These are phyloP conservation scores for Pseudanteris insignis DNA, from an alignment of 2,888 invertebrate genomes.

Conservation along the genomic window DNA sequence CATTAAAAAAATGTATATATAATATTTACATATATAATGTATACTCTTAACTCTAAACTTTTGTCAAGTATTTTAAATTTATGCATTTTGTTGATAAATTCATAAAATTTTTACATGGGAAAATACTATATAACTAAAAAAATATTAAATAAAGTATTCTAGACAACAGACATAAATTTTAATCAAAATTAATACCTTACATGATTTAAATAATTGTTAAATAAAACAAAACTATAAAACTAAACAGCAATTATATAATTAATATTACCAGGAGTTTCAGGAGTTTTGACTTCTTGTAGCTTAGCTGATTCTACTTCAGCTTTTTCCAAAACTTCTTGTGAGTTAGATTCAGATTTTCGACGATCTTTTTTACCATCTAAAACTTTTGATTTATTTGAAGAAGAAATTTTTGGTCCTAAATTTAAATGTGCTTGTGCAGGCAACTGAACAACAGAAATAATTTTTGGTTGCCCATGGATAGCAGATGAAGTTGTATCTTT, in stretches of 20 bases:
- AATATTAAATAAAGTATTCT: no score
- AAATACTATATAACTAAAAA: no score
- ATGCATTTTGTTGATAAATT: no score
- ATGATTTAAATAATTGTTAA: no score
- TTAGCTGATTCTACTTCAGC: conserved; percentile 13
- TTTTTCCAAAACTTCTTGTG: neutral
- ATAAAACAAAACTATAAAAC: no score
- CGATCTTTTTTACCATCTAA: conserved; percentile 25
- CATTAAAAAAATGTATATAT: no score
- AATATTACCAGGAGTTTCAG: conserved; percentile 31
- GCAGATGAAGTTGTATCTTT: conserved; percentile 29
- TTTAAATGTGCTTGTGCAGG: conserved; percentile 20
- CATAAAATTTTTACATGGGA: no score
- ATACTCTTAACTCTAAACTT: no score
- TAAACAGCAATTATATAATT: no score
- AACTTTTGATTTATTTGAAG: conserved; percentile 12
- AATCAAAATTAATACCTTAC: no score
- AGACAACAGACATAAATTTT: no score
- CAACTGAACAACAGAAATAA: conserved; percentile 36
- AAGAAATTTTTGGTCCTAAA: conserved; percentile 8
- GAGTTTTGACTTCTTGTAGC: conserved; percentile 14
- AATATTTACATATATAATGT: neutral
- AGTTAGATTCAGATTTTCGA: conserved; percentile 13
- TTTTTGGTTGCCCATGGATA: conserved; percentile 35
- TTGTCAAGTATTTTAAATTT: no score